phyloP scores from a whole-genome alignment of 2,888 invertebrate genomes.

The Ornithoptera alexandrae region DNA sequence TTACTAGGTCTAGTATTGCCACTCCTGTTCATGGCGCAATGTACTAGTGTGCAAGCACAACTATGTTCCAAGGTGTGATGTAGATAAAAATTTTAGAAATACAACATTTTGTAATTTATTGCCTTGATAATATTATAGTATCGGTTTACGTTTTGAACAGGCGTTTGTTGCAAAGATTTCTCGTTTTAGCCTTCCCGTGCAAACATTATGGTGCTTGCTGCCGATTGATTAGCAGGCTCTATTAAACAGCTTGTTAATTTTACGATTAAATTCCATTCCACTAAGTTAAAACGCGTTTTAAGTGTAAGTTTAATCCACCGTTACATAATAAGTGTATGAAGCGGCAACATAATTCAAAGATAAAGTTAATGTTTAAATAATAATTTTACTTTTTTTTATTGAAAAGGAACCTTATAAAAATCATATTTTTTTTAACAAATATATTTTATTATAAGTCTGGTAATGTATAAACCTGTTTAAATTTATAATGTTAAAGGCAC shows the following conservation, averaged over 20 bases:
- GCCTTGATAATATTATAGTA: background rate
- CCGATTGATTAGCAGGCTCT: slow-evolving; percentile 25
- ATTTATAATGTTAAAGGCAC: too few species aligned
- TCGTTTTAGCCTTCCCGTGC: slow-evolving; percentile 11
- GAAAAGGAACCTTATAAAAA: background rate
- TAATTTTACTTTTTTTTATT: background rate
- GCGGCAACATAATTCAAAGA: background rate
- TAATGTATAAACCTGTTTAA: too few species aligned
- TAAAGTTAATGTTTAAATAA: background rate
- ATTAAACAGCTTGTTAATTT: slow-evolving; percentile 15
- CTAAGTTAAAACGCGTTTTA: background rate
- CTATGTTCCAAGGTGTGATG: too few species aligned
- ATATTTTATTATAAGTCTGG: too few species aligned
- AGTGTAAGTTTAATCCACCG: background rate
- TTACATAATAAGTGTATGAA: background rate
- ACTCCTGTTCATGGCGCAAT: too few species aligned
- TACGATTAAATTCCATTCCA: slow-evolving; percentile 9
- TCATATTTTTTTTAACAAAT: too few species aligned
- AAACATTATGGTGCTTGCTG: slow-evolving; percentile 18
- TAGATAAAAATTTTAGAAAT: too few species aligned
- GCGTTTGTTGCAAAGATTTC: slow-evolving; percentile 20
- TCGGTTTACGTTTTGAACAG: background rate
- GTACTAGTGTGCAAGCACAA: too few species aligned
- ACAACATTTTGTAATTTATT: background rate
- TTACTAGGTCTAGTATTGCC: too few species aligned